These are phyloP conservation scores for Coluber constrictor DNA, from an alignment of 2,797 vertebrate species.

Conservation along the genomic window DNA sequence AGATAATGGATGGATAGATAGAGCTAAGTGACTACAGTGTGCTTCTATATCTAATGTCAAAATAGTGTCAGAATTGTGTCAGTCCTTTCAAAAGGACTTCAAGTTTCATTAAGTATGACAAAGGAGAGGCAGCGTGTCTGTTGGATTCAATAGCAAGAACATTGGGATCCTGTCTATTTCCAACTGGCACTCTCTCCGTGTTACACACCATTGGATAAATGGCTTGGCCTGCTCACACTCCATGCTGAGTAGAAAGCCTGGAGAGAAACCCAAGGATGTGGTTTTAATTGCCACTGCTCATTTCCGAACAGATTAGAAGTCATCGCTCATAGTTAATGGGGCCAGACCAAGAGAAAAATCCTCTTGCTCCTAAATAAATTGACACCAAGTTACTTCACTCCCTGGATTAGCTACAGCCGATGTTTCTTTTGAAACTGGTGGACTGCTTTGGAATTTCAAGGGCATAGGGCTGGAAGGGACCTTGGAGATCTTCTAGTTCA, in stretches of 20 bases:
- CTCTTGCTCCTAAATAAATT: not conserved
- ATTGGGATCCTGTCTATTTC: not conserved
- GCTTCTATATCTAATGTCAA: not conserved
- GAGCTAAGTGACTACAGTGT: no score
- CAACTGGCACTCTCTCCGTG: not conserved
- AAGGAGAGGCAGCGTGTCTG: not conserved
- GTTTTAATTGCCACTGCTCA: not conserved
- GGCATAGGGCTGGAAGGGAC: not conserved
- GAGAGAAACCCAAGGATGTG: not conserved
- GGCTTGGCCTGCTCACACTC: not conserved
- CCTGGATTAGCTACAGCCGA: not conserved
- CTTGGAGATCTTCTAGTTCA: not conserved
- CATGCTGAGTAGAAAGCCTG: not conserved
- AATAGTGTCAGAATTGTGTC: not conserved
- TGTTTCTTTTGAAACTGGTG: not conserved
- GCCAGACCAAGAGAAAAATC: not conserved
- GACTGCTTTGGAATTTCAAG: not conserved
- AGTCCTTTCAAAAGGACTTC: not conserved
- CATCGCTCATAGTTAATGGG: not conserved
- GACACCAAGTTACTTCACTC: not conserved
- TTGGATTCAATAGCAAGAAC: not conserved
- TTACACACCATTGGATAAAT: not conserved
- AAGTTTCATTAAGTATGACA: not conserved
- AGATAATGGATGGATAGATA: no score
- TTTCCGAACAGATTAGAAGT: not conserved